phyloP scores from a whole-genome alignment of 2,113 vertebrate genomes.

The Trematomus loennbergii region DNA sequence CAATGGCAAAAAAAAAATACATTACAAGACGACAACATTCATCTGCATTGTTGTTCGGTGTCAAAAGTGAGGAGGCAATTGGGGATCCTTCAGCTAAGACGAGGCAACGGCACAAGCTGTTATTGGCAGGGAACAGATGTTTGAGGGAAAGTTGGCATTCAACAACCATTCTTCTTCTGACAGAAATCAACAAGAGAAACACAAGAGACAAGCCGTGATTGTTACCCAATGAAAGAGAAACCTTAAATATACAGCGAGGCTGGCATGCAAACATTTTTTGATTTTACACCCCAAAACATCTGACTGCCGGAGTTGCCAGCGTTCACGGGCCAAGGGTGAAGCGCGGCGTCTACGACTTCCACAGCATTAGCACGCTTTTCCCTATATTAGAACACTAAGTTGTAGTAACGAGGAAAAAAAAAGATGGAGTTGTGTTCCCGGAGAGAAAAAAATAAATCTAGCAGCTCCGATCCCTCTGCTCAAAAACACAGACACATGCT shows the following conservation, averaged over 20 bases:
- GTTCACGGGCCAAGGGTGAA: constrained; percentile 64
- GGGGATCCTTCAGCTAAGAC: constrained; percentile 77
- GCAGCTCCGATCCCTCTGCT: constrained; percentile 57
- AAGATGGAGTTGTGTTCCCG: constrained; percentile 35
- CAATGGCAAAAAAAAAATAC: constrained; percentile 32
- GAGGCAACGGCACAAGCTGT: constrained; percentile 83
- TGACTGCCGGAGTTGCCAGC: constrained; percentile 66
- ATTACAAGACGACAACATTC: constrained; percentile 72
- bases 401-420: constrained; percentile 24
- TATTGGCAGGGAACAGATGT: constrained; percentile 87
- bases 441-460: constrained; percentile 39
- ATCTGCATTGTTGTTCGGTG: constrained; percentile 75
- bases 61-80: constrained; percentile 77
- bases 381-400: constrained; percentile 41
- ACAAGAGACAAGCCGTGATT: constrained; percentile 76
- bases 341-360: constrained; percentile 33
- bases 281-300: constrained; percentile 77
- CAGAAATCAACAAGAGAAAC: constrained; percentile 80
- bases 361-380: constrained; percentile 16
- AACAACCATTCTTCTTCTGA: constrained; percentile 79
- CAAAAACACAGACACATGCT: constrained; percentile 51
- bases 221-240: constrained; percentile 75
- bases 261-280: constrained; percentile 65
- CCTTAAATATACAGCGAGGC: constrained; percentile 76
- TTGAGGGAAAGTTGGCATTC: constrained; percentile 84